Base-by-base conservation (phyloP, 2,113 vertebrate species). In the Barnardius zonarius region DNA sequence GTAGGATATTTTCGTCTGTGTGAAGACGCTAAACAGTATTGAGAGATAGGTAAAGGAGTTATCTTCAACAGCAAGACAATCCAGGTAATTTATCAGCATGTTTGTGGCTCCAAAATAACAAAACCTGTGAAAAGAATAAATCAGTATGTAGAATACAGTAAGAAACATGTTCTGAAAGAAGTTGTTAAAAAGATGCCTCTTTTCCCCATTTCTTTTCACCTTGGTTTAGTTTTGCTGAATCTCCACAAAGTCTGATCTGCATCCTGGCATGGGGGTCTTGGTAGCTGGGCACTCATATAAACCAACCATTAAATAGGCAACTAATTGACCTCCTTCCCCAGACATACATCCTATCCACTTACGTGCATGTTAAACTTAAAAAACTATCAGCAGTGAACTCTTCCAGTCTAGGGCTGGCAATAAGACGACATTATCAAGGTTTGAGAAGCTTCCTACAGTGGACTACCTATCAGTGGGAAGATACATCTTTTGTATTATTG, bases 401-500 rank as follows among this genome's bases (percentile, higher is more conserved):
- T n/a, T 86, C 63, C 63, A 49, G 46, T 17, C 15, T 23, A 77
- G 37, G n/a, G 3, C 61, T 82, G 55, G 30, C 9, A 61, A 68
- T 4, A 82, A 75, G 33, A 61, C 72, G 33, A 5, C 66, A 49
- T 69, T 84, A 66, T 23, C 44, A 18, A 23, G 14, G 11, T 72
- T 64, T 75, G 57, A 72, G 46, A 91, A 92, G 63, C 39, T 48
- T 51, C 22, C 1, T 2, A 28, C 27, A 39, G 20, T 33, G 43
- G 52, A 44, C 28, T 75, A 48, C 39, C 61, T 82, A 31, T 84
- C 85, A 68, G 7, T 64, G 35, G 76, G n/a, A 94, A 90, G 96
- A 92, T 17, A 41, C 3, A 66, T 84, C 57, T 94, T 86, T 84
- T 86, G 61, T 81, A 75, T 73, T 72, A 81, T 84, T 96, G 52